Conservation (phyloP, 2,797 vertebrate genomes). For the Phoxinus dragarum region DNA sequence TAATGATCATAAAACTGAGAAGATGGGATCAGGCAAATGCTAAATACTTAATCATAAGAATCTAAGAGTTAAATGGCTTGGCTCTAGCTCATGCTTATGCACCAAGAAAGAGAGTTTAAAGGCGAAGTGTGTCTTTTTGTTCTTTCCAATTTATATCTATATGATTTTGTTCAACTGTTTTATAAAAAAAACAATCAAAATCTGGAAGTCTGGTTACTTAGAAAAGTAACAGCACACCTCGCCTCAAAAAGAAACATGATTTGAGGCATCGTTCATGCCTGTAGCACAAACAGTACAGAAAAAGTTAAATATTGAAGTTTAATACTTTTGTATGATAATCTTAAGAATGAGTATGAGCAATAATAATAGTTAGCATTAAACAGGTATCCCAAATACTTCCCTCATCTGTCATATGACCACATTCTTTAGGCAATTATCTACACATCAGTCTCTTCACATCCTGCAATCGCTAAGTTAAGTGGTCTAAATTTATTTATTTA, state of each 20-base stretch:
- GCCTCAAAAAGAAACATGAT: background rate
- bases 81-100: background rate
- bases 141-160: background rate
- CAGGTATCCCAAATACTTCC: background rate
- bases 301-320: background rate
- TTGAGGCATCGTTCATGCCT: background rate
- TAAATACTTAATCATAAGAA: constrained; percentile 24
- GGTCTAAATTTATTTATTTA: too few species aligned
- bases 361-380: background rate
- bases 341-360: background rate
- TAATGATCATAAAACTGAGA: constrained; percentile 73
- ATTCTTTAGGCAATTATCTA: background rate
- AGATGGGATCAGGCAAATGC: constrained; percentile 10
- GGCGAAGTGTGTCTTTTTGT: background rate
- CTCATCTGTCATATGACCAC: background rate
- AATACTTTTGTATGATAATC: background rate
- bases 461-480: too few species aligned
- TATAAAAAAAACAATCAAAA: background rate
- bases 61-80: background rate
- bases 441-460: background rate
- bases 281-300: background rate
- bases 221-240: background rate
- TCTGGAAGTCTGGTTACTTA: background rate
- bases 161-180: background rate
- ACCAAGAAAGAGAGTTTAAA: background rate